Conservation (phyloP, 2,113 vertebrate species). For the Petroica traversi region DNA sequence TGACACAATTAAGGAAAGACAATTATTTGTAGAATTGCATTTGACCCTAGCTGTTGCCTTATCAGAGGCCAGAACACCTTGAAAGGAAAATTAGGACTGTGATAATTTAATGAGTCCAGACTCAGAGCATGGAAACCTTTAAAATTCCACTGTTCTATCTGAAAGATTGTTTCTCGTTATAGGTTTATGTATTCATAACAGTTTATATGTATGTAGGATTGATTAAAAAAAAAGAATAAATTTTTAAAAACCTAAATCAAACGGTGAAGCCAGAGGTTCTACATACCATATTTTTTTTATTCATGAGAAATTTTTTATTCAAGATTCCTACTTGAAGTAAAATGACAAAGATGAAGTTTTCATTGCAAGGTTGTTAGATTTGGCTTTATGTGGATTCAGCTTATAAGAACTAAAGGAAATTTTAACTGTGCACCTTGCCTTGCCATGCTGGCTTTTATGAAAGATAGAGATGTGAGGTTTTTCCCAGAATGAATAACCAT, state of each 20-base stretch:
- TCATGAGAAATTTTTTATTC: background rate
- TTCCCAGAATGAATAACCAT: background rate
- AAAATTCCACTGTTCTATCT: background rate
- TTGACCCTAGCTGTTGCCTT: conserved; percentile 37
- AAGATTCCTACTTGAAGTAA: background rate
- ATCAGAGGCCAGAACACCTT: background rate
- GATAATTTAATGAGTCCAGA: conserved; percentile 49
- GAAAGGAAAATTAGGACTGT: conserved; percentile 20
- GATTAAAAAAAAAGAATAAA: background rate
- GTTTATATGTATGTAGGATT: background rate
- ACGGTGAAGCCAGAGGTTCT: background rate
- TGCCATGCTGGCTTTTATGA: background rate
- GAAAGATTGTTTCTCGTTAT: background rate
- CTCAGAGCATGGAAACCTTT: background rate
- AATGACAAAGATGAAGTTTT: background rate
- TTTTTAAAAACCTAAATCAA: background rate
- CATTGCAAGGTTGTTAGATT: background rate
- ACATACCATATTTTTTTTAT: background rate
- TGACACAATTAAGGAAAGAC: background rate
- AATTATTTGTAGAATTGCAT: background rate
- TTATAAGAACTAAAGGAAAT: background rate
- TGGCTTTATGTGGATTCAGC: background rate
- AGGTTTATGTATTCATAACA: background rate
- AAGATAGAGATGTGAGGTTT: background rate
- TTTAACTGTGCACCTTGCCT: background rate